phyloP scores from a whole-genome alignment of 2,113 vertebrate species.

The Phaetusa simplex region DNA sequence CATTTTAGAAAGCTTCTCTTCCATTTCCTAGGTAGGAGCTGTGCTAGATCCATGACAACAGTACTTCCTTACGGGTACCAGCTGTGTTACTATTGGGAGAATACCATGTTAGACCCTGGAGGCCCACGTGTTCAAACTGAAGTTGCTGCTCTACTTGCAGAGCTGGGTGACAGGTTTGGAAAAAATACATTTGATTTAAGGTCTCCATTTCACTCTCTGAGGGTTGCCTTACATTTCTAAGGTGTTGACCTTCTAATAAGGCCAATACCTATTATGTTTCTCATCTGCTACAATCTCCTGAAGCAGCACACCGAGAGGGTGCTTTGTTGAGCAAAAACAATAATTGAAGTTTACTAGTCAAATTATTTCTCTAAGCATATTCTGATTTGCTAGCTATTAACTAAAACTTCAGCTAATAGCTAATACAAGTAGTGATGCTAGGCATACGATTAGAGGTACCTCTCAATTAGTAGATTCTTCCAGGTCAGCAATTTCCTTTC shows the following conservation, averaged over 20 bases:
- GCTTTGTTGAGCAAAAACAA: neutral
- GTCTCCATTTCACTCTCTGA: neutral
- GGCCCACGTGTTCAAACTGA: neutral
- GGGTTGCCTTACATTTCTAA: neutral
- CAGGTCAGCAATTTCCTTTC: neutral
- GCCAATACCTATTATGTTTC: neutral
- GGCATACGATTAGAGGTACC: neutral
- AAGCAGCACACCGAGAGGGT: neutral
- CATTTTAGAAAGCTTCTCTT: neutral
- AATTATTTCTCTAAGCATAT: neutral
- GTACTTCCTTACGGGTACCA: neutral
- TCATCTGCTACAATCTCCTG: neutral
- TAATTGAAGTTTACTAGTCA: neutral
- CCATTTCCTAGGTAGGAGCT: neutral
- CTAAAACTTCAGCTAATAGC: neutral
- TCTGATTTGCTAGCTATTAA: neutral
- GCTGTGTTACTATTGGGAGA: neutral
- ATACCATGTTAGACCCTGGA: neutral
- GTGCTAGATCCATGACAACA: neutral
- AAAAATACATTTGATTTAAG: neutral
- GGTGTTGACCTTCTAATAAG: neutral
- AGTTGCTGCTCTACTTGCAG: neutral
- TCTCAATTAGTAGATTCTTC: neutral
- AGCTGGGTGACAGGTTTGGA: neutral
- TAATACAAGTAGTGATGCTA: neutral